Evolutionary conservation across 2,113 vertebrate species (phyloP).

Genomic region (Dicentrarchus labrax): DNA sequence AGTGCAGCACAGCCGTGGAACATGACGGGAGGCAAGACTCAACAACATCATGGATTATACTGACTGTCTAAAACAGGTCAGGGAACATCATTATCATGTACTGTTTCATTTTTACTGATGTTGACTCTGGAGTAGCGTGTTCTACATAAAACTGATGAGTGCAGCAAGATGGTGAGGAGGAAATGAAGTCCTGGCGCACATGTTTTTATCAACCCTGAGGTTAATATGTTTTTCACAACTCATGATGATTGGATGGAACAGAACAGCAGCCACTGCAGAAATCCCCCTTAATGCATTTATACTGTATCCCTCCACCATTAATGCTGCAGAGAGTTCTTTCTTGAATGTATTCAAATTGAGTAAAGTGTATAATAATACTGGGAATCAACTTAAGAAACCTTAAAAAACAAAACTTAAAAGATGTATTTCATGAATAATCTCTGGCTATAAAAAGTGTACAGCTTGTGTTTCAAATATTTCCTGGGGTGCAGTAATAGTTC

Average conservation of each 20-base stretch:
- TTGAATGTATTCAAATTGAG: constrained; percentile 22
- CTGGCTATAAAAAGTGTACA: constrained; percentile 9
- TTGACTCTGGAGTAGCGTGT: constrained; percentile 68
- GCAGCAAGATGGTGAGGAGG: constrained; percentile 72
- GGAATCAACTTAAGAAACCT: not conserved
- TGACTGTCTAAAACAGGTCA: constrained; percentile 73
- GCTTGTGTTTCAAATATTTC: constrained; percentile 22
- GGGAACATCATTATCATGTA: constrained; percentile 73
- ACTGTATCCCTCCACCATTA: constrained; percentile 20
- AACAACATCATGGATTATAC: constrained; percentile 55
- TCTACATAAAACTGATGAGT: constrained; percentile 79
- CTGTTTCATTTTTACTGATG: constrained; percentile 68
- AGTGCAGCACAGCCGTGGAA: not conserved
- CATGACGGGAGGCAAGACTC: constrained; percentile 37
- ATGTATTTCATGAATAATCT: constrained; percentile 22
- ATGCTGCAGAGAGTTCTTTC: constrained; percentile 10
- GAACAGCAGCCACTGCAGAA: constrained; percentile 65
- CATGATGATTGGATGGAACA: constrained; percentile 61
- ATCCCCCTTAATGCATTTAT: constrained; percentile 27
- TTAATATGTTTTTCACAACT: constrained; percentile 72
- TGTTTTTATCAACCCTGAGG: constrained; percentile 76
- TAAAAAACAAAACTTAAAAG: not conserved
- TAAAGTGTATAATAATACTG: constrained; percentile 23
- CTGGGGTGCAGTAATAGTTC: constrained; percentile 28
- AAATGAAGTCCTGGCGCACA: constrained; percentile 75